These are phyloP conservation scores for Eumeta japonica DNA, from an alignment of 1,140 invertebrate species.

Conservation along the genomic window DNA sequence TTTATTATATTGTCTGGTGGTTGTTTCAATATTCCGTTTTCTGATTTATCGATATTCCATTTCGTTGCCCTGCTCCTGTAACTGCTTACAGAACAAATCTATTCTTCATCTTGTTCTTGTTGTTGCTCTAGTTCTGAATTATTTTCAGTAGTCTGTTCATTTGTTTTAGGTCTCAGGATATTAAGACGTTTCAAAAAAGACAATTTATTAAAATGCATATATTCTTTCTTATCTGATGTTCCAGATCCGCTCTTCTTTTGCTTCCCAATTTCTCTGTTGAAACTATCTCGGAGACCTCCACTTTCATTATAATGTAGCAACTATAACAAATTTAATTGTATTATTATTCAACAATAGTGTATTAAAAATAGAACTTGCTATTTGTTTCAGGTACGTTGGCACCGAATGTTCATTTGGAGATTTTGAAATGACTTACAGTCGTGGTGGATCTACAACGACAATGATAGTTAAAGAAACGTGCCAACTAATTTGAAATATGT, in stretches of 20 bases:
- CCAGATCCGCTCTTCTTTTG: conserved; percentile 2
- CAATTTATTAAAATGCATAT: conserved; percentile 1
- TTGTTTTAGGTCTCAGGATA: too few species aligned
- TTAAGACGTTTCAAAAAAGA: conserved; percentile 5
- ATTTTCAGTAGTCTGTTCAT: too few species aligned
- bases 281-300: conserved; percentile 5
- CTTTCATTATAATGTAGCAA: background rate
- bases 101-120: too few species aligned
- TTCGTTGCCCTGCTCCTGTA: too few species aligned
- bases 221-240: background rate
- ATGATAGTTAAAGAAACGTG: conserved; percentile 1
- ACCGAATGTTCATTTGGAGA: background rate
- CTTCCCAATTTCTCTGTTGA: conserved; percentile 4
- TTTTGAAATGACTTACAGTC: background rate
- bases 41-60: too few species aligned
- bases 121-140: too few species aligned
- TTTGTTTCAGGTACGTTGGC: background rate
- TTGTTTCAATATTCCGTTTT: too few species aligned
- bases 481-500: background rate
- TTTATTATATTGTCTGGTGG: too few species aligned
- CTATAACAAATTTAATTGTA: conserved; percentile 3
- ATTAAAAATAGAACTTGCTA: too few species aligned
- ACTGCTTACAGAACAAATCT: too few species aligned
- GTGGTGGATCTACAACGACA: background rate
- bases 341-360: too few species aligned